phyloP scores from a whole-genome alignment of 2,113 vertebrate genomes.

The Acanthisitta chloris region DNA sequence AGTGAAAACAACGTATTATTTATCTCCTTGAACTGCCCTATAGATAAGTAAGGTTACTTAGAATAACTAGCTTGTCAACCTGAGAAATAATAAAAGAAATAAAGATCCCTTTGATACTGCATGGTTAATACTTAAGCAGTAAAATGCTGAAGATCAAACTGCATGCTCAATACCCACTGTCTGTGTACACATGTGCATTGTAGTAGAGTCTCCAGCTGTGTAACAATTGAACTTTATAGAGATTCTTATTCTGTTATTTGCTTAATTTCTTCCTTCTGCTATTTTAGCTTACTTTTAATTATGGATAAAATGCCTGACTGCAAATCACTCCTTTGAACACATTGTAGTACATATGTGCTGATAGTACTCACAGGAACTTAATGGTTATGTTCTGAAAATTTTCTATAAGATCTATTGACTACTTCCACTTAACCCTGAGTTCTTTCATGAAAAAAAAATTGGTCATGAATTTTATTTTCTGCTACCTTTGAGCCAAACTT shows the following conservation, averaged over 20 bases:
- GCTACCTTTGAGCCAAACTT: background rate
- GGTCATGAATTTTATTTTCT: background rate
- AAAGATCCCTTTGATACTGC: background rate
- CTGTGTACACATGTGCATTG: too few species aligned
- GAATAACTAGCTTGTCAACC: background rate
- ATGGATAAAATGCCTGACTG: background rate
- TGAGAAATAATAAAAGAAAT: background rate
- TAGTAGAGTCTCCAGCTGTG: background rate
- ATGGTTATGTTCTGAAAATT: background rate
- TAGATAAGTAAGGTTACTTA: background rate
- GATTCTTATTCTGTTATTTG: background rate
- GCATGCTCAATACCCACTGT: background rate
- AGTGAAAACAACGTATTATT: background rate
- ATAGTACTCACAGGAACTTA: background rate
- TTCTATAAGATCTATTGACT: background rate
- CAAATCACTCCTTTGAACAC: background rate
- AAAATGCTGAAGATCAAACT: background rate
- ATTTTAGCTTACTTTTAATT: background rate
- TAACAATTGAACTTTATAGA: background rate
- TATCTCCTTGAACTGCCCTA: background rate
- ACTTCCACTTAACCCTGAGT: background rate
- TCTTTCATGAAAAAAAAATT: background rate
- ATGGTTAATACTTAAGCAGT: background rate
- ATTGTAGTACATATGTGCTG: background rate
- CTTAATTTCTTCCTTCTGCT: background rate